These are phyloP conservation scores for Dicentrarchus labrax DNA, from an alignment of 2,113 vertebrate genomes.

Conservation along the genomic window DNA sequence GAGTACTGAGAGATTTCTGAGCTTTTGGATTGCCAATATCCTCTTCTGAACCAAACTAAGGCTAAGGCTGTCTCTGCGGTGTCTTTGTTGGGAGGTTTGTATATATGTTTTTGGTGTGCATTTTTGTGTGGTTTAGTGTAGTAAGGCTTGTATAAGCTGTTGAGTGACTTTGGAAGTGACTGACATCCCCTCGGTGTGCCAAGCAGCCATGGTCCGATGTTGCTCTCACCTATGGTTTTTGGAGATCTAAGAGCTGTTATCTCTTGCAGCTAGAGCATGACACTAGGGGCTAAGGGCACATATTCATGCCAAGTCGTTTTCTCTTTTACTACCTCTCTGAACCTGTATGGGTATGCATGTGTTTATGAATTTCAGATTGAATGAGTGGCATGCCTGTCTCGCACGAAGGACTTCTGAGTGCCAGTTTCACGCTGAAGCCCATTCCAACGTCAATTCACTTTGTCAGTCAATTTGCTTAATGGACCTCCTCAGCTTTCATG, in stretches of 20 bases:
- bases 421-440: slow-evolving; percentile 52
- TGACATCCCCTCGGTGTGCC: slow-evolving; percentile 15
- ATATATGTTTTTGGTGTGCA: not conserved
- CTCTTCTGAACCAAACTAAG: not conserved
- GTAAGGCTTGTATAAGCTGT: slow-evolving; percentile 19
- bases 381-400: slow-evolving; percentile 51
- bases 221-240: slow-evolving; percentile 46
- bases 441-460: slow-evolving; percentile 53
- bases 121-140: not conserved
- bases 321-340: slow-evolving; percentile 22
- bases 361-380: slow-evolving; percentile 42
- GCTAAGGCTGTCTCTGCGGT: too few relatives aligned
- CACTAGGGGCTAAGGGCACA: slow-evolving; percentile 63
- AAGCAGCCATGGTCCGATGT: slow-evolving; percentile 22
- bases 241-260: slow-evolving; percentile 70
- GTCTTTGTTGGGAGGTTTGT: slow-evolving; percentile 1
- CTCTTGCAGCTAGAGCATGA: slow-evolving; percentile 56
- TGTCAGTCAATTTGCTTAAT: slow-evolving; percentile 67
- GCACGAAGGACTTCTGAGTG: slow-evolving; percentile 54
- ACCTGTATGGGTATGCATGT: slow-evolving; percentile 38
- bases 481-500: slow-evolving; percentile 63
- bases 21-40: not conserved
- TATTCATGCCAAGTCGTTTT: slow-evolving; percentile 46
- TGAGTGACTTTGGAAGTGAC: slow-evolving; percentile 1
- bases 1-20: not conserved